Evolutionary conservation across 2,113 vertebrate species (phyloP), one percentile per base, ranked within the genome.

Genomic region (Embiotoca jacksoni): DNA sequence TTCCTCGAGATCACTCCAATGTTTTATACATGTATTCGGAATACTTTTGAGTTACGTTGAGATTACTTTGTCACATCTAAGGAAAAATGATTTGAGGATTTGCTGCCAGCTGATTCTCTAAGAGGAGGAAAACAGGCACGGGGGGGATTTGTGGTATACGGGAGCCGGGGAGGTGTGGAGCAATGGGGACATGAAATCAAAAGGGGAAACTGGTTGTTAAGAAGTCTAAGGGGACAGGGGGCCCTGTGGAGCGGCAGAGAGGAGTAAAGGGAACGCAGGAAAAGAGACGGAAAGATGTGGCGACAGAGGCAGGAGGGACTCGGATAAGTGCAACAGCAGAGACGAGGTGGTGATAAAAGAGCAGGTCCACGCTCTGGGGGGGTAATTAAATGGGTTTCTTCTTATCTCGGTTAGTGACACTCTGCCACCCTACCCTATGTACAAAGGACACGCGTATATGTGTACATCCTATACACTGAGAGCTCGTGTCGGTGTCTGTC

Each of bases 381-480:
- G 74, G 59, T 89, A 93, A 92, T 93, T 93, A 92, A 88, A 91
- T 71, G 70, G 69, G 44, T 75, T 83, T 82, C 80, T 52, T 87
- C 75, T 84, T 79, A 83, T 91, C 78, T 87, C 59, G 66, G 57
- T 65, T 76, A 81, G 87, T 88, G 85, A 87, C 85, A 82, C 70
- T 49, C 68, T 74, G 85, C 71, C 86, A 75, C 75, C 53, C 23
- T 72, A 73, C 76, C 37, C 50, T 46, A 36, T 75, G 41, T 80
- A 60, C 76, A 65, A 68, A 73, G 30, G 77, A 66, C 74, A 64
- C 62, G 65, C 31, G 10, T 13, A 54, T 46, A 73, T 77, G 72
- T 82, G 50, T 74, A 47, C 65, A 61, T 85, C 66, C 61, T 35
- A 57, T 65, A 62, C 56, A 32, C 49, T 73, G 80, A 80, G 61